Evolutionary conservation across 2,888 invertebrate species (phyloP).

Genomic region (Atherix ibis): DNA sequence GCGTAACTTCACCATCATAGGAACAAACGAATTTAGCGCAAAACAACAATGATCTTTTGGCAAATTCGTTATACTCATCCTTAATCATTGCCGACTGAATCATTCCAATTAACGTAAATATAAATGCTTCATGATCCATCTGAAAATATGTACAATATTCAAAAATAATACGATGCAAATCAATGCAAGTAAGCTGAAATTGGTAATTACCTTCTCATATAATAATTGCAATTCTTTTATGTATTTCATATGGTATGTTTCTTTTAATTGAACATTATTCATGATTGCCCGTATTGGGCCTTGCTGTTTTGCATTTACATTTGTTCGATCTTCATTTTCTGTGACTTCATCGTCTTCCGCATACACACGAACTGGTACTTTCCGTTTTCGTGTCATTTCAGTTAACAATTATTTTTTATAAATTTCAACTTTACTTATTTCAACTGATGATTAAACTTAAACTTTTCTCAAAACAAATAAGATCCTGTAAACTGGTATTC

Average conservation of each 20-base stretch:
- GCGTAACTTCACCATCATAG: slow-evolving; percentile 36
- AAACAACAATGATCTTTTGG: slow-evolving; percentile 53
- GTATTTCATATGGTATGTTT: slow-evolving; percentile 48
- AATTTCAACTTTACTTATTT: too few species aligned
- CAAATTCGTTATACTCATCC: slow-evolving; percentile 49
- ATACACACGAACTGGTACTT: slow-evolving; percentile 16
- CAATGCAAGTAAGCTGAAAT: slow-evolving; percentile 5
- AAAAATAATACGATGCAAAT: not conserved
- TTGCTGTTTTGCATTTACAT: slow-evolving; percentile 9
- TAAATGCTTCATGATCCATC: slow-evolving; percentile 42
- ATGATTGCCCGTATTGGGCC: slow-evolving; percentile 35
- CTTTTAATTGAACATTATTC: slow-evolving; percentile 45
- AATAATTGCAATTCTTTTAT: slow-evolving; percentile 44
- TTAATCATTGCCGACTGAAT: slow-evolving; percentile 47
- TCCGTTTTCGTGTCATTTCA: slow-evolving; percentile 21
- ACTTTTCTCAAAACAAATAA: too few species aligned
- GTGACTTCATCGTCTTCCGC: slow-evolving; percentile 16
- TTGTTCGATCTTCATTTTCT: slow-evolving; percentile 1
- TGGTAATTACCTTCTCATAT: slow-evolving; percentile 40
- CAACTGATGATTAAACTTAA: too few species aligned
- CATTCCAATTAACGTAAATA: slow-evolving; percentile 45
- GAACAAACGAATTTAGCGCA: slow-evolving; percentile 53
- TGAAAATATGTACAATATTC: slow-evolving; percentile 25
- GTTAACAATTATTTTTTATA: too few species aligned
- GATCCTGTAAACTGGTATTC: too few species aligned